Evolutionary conservation across 2,888 invertebrate genomes (phyloP).

Genomic region (Chalcosyrphus nemorum): DNA sequence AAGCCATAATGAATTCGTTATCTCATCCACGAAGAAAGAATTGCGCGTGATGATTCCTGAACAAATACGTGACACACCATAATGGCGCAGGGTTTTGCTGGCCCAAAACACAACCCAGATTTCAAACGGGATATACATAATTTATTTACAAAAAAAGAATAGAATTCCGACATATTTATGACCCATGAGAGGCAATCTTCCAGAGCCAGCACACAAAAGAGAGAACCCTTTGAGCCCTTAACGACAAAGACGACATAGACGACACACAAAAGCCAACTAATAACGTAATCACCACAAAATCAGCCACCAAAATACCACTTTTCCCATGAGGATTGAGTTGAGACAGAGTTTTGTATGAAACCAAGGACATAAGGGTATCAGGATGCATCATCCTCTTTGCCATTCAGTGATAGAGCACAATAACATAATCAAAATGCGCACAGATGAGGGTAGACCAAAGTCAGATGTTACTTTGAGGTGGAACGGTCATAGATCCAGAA

Average conservation of each 20-base stretch:
- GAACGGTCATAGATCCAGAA: not conserved
- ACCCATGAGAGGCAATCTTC: slow-evolving; percentile 30
- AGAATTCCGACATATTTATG: slow-evolving; percentile 56
- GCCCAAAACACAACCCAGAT: slow-evolving; percentile 21
- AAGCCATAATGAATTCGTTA: slow-evolving; percentile 70
- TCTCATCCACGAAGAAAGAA: slow-evolving; percentile 53
- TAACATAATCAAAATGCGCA: slow-evolving; percentile 62
- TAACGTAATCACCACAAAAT: slow-evolving; percentile 69
- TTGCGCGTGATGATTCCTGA: slow-evolving; percentile 62
- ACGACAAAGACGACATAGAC: not conserved
- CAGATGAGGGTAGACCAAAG: slow-evolving; percentile 20
- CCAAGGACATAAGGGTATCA: slow-evolving; percentile 6
- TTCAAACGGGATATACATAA: slow-evolving; percentile 46
- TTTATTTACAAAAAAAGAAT: slow-evolving; percentile 35
- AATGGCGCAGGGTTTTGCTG: slow-evolving; percentile 63
- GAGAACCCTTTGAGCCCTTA: slow-evolving; percentile 42
- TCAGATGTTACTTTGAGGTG: not conserved
- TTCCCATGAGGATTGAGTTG: slow-evolving; percentile 65
- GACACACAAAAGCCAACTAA: slow-evolving; percentile 67
- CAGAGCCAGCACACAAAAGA: slow-evolving; percentile 52
- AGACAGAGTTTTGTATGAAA: slow-evolving; percentile 54
- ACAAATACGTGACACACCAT: slow-evolving; percentile 71
- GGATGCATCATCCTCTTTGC: slow-evolving; percentile 29
- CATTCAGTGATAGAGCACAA: slow-evolving; percentile 38
- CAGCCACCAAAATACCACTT: slow-evolving; percentile 45